Evolutionary conservation across 2,888 invertebrate genomes (phyloP), one percentile per base, ranked within the genome.

Genomic region (Dasypolia templi): DNA sequence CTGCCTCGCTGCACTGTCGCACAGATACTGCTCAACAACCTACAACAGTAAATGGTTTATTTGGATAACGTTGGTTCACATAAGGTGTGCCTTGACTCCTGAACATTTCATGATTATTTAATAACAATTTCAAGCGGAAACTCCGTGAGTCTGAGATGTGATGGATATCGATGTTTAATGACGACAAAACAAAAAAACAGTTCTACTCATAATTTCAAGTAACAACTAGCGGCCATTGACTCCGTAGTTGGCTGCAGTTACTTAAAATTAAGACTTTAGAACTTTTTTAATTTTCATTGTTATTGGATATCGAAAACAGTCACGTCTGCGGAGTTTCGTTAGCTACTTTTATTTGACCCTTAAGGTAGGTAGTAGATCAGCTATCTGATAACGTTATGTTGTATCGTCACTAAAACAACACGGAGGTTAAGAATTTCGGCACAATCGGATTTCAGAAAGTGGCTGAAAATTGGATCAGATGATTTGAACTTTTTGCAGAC

Each of bases 11-110:
- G 66, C 56, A 62, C 71, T 76, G 68, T 76, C 62, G 22, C 66
- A 78, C 53, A 76, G 61, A 75, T 72, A 77, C 55, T 51, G 56
- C 35, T 61, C 39, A 26, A 26, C 51, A 55, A 44, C 29, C 46
- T 53, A 59, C 29, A 77, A 77, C 19, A 53, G 64, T 67, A 75
- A 53, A 81, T 65, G 72, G 53, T 77, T 72, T 66, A 62, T 70
- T 66, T 81, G 46, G 17, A 56, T 67, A 51, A 66, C 62, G 55
- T 66, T 65, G 29, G 29, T 55, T 77, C 29, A 56, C 35, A 26
- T 56, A n/a, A 29, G 26, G 32, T 63, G 3, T 32, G 51, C 4
- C 9, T 46, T 56, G 9, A 39, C 9, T 46, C 51, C 17, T 32
- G n/a, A 4, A 75, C 22, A 39, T 64, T 73, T 55, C 26, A 22